Base-by-base conservation (phyloP, 2,888 invertebrate species). In the Drosophila ustulata region DNA sequence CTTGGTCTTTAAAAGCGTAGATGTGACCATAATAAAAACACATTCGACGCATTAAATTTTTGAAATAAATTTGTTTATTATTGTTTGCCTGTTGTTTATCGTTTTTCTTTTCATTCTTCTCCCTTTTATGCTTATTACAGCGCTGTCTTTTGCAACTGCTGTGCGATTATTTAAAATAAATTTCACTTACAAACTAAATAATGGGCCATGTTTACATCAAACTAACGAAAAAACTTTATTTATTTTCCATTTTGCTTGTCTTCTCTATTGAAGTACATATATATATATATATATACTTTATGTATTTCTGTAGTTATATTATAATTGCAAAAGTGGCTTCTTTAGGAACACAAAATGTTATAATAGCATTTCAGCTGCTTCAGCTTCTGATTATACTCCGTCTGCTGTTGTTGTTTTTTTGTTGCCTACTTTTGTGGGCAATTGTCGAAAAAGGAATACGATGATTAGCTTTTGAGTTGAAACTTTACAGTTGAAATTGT, bases 21-120 rank as follows among this genome's bases (percentile, higher is more conserved):
- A 8, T 3, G 26, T 39, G 23, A 63, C 25, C 25, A 39, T 25
- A 46, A 56, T 13, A 51, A n/a, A 63, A 65, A 46, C 47, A 65
- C 63, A 51, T 45, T 28, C 0, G 4, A 4, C 0, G 34, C 18
- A 25, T 69, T 78, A 50, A 75, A 68, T 75, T 77, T 75, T 81
- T 71, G 72, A 88, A 83, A 82, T 85, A 75, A 84, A 76, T 84
- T 82, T 86, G 72, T 82, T 89, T 90, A 88, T 88, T 89, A 76
- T 86, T 84, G 74, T 89, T 88, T 79, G 77, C 75, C 75, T 75
- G 62, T 65, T 59, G 49, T 70, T 63, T 55, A 55, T 50, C 9
- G 9, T 59, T 56, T 32, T 49, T 50, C 67, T 71, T 66, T 47
- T n/a, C 18, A 25, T 37, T 47, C 34, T 2, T 34, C 18, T 64